phyloP scores from a whole-genome alignment of 2,888 invertebrate species.

The Philhelius pedissequus region DNA sequence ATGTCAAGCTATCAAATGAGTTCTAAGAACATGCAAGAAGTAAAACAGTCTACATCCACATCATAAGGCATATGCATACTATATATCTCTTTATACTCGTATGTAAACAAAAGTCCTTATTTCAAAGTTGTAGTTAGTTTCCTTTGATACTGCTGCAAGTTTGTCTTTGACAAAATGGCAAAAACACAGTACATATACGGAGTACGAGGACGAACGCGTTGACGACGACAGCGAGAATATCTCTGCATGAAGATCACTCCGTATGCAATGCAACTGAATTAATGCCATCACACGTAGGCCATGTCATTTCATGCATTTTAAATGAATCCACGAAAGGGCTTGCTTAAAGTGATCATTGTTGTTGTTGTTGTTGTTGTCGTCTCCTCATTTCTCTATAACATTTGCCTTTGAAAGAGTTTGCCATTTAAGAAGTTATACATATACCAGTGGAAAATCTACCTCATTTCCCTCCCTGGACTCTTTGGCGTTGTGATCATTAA shows the following conservation, averaged over 20 bases:
- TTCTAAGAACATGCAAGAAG: conserved; percentile 50
- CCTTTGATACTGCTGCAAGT: neutral
- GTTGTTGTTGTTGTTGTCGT: neutral
- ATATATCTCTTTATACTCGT: neutral
- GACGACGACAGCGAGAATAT: conserved; percentile 52
- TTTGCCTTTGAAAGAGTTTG: conserved; percentile 37
- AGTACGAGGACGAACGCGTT: conserved; percentile 13
- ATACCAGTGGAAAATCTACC: neutral
- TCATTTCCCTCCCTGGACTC: neutral
- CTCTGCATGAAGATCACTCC: conserved; percentile 63
- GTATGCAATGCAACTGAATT: conserved; percentile 67
- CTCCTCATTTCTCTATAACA: neutral
- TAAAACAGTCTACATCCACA: neutral
- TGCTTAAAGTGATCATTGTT: conserved; percentile 5
- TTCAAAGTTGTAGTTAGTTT: neutral
- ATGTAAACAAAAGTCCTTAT: conserved; percentile 22
- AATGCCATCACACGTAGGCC: conserved; percentile 68
- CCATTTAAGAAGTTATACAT: conserved; percentile 9
- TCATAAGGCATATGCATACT: neutral
- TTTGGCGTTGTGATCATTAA: conserved; percentile 54
- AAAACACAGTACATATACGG: neutral
- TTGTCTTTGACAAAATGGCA: conserved; percentile 4
- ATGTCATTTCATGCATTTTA: conserved; percentile 68
- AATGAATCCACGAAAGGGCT: conserved; percentile 62
- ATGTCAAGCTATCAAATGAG: conserved; percentile 50